These are phyloP conservation scores for Phataginus tricuspis DNA, from an alignment of 2,797 vertebrate genomes.

Conservation along the genomic window DNA sequence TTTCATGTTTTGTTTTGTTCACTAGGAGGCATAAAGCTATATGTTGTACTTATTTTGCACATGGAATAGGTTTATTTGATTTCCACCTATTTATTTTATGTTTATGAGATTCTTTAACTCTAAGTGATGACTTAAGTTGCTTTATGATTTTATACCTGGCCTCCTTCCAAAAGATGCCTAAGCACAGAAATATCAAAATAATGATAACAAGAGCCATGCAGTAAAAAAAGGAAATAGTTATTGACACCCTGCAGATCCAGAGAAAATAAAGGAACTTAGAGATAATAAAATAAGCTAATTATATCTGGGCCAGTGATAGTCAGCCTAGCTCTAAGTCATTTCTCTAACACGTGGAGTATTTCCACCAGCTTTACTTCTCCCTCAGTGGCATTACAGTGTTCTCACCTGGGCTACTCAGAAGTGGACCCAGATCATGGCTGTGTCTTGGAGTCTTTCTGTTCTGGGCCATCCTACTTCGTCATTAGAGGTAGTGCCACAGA, in stretches of 20 bases:
- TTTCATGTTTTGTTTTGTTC: neutral
- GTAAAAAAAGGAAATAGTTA: neutral
- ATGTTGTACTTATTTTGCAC: neutral
- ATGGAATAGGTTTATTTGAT: neutral
- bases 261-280: neutral
- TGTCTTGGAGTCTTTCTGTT: neutral
- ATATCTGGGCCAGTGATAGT: neutral
- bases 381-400: neutral
- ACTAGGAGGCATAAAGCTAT: neutral
- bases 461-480: neutral
- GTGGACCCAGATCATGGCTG: neutral
- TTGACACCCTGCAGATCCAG: neutral
- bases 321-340: neutral
- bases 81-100: neutral
- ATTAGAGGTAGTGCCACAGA: neutral
- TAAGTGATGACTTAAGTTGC: neutral
- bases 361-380: neutral
- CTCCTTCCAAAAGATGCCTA: neutral
- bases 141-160: neutral
- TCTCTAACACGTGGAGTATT: neutral
- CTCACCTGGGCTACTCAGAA: neutral
- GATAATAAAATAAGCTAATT: neutral
- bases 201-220: neutral
- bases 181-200: neutral
- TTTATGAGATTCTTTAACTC: conserved; percentile 29